Conservation (phyloP, 2,797 vertebrate genomes). For the Ceryle rudis region DNA sequence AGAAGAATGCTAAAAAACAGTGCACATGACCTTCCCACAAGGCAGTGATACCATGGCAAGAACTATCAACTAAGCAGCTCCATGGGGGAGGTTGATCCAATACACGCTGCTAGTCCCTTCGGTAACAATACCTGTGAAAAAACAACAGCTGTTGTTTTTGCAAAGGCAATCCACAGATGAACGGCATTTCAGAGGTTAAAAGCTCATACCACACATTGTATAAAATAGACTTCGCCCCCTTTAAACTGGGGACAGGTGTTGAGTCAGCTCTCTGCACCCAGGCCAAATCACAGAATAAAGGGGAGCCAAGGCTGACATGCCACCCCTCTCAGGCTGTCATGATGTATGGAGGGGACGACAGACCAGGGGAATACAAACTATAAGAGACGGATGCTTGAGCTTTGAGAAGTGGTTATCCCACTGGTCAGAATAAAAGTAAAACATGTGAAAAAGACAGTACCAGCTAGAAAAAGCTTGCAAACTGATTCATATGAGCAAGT, state of each 20-base stretch:
- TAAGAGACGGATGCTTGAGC: neutral
- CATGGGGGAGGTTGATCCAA: neutral
- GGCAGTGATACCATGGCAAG: neutral
- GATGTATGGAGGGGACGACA: neutral
- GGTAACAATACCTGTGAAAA: neutral
- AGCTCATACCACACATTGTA: neutral
- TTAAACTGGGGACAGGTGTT: neutral
- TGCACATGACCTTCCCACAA: neutral
- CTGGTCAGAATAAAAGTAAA: neutral
- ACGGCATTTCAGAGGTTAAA: conserved; percentile 1
- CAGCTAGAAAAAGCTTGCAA: neutral
- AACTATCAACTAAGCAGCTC: neutral
- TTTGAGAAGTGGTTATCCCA: neutral
- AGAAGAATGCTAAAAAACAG: neutral
- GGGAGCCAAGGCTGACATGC: neutral
- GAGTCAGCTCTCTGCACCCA: conserved; percentile 32
- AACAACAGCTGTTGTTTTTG: neutral
- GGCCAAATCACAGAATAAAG: neutral
- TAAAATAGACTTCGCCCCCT: conserved; percentile 49
- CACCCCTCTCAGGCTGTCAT: neutral
- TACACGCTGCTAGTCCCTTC: fast-evolving
- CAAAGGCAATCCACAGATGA: neutral
- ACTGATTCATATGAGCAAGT: neutral
- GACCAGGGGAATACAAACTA: fast-evolving
- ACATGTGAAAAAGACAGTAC: fast-evolving